Evolutionary conservation across 1,140 invertebrate genomes (phyloP).

Genomic region (Aphelenchoides besseyi): DNA sequence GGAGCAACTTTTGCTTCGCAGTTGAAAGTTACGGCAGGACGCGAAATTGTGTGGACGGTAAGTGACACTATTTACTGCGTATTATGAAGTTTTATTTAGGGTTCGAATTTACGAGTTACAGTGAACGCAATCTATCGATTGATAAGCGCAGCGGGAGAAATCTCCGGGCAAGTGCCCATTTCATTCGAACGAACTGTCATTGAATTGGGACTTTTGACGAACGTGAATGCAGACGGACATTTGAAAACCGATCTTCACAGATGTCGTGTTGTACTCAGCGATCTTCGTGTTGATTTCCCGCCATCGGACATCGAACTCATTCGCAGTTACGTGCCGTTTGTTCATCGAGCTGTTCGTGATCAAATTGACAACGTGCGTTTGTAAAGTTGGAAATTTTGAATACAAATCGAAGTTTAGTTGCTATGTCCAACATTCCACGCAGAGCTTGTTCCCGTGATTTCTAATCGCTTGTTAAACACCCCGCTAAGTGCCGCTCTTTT

Average conservation of each 20-base stretch:
- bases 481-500: constrained; percentile 59
- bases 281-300: constrained; percentile 49
- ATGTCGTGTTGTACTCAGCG: constrained; percentile 48
- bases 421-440: constrained; percentile 57
- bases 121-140: constrained; percentile 45
- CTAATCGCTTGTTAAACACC: constrained; percentile 58
- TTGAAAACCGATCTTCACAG: constrained; percentile 54
- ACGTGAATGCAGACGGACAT: constrained; percentile 53
- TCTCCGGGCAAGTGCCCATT: constrained; percentile 54
- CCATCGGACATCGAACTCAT: constrained; percentile 46
- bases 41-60: constrained; percentile 51
- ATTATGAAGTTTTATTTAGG: constrained; percentile 33
- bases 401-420: constrained; percentile 39
- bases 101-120: constrained; percentile 49
- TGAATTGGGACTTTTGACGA: constrained; percentile 44
- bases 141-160: constrained; percentile 38
- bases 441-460: constrained; percentile 57
- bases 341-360: constrained; percentile 49
- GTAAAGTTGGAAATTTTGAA: neutral
- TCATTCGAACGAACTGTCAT: constrained; percentile 53
- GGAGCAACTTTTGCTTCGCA: constrained; percentile 37
- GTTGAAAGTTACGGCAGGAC: constrained; percentile 38
- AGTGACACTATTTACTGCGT: neutral
- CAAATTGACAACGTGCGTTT: constrained; percentile 50
- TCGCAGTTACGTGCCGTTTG: constrained; percentile 54